Base-by-base conservation (phyloP, 2,888 invertebrate genomes). In the Plagodis pulveraria region DNA sequence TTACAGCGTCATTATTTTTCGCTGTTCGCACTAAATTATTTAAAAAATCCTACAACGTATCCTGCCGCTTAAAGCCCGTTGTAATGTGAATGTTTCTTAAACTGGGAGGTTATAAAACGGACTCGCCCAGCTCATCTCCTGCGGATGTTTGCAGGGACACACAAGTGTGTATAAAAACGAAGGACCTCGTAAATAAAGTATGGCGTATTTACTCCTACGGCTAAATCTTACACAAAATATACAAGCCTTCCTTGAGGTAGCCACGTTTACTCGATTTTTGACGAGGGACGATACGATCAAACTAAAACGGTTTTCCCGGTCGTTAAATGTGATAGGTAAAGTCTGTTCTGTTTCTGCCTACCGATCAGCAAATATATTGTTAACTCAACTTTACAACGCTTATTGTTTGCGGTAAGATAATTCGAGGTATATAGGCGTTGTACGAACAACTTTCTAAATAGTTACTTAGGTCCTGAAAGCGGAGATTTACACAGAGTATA, bases 81-180 rank as follows among this genome's bases (percentile, higher is more conserved):
- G 22, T 22, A 22, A 22, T 22, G 4, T 22, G 22, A 22, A 22
- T 22, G 22, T 22, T 22, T 22, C 22, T 22, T 22, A 22, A 84
- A 82, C 71, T 71, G 76, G 40, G 74, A 63, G 78, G 78, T 74
- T 76, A 81, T 86, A 86, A 87, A 87, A 86, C 76, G 76, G 77
- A 80, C 78, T 79, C 79, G 73, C 78, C 83, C 74, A 80, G 82
- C 78, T 82, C 85, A 84, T 87, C 84, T 86, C 83, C 81, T 83
- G 76, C 79, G 84, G 84, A 85, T 84, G 83, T 82, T 81, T 79
- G 76, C 70, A 71, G 72, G 74, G 74, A 67, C 68, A 73, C 72
- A 67, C 69, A 69, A 68, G 69, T 61, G 65, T 64, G 61, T 69
- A 67, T 69, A 69, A 69, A 69, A 67, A 64, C 67, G 69, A 67